Evolutionary conservation across 2,888 invertebrate genomes (phyloP).

Genomic region (Morpho helenor): DNA sequence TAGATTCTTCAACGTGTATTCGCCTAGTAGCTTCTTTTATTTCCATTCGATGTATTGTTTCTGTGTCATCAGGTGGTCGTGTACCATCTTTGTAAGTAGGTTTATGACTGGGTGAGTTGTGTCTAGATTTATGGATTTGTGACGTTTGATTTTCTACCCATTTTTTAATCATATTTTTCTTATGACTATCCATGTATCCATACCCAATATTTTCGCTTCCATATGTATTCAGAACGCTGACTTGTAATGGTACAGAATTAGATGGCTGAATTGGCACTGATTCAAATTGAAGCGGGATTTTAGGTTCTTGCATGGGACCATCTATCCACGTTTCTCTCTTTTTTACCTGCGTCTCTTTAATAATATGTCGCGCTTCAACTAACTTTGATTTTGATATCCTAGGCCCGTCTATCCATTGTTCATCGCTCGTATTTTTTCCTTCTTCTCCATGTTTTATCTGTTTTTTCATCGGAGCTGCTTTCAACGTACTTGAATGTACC

Average conservation of each 20-base stretch:
- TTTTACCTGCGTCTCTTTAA: slow-evolving; percentile 87
- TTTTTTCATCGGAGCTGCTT: slow-evolving; percentile 76
- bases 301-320: slow-evolving; percentile 89
- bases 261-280: slow-evolving; percentile 80
- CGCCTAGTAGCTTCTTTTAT: slow-evolving; percentile 76
- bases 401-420: slow-evolving; percentile 98
- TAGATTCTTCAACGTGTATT: slow-evolving; percentile 79
- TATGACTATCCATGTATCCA: slow-evolving; percentile 95
- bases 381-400: slow-evolving; percentile 90
- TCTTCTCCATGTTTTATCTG: slow-evolving; percentile 65
- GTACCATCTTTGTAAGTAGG: slow-evolving; percentile 44
- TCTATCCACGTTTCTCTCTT: slow-evolving; percentile 97
- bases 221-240: slow-evolving; percentile 63
- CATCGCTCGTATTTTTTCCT: slow-evolving; percentile 82
- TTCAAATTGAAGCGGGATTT: slow-evolving; percentile 68
- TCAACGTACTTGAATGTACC: slow-evolving; percentile 66
- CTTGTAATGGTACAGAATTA: slow-evolving; percentile 58
- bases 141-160: slow-evolving; percentile 96
- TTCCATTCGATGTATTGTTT: slow-evolving; percentile 61
- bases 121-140: slow-evolving; percentile 86
- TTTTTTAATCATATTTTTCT: slow-evolving; percentile 94
- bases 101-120: slow-evolving; percentile 73
- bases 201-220: slow-evolving; percentile 81
- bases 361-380: slow-evolving; percentile 88
- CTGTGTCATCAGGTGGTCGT: slow-evolving; percentile 50